Percentiles rank a stretch among this genome's conserved stretches.
phyloP scores from a whole-genome alignment of 2,113 vertebrate genomes.

The Rhinopithecus roxellana region DNA sequence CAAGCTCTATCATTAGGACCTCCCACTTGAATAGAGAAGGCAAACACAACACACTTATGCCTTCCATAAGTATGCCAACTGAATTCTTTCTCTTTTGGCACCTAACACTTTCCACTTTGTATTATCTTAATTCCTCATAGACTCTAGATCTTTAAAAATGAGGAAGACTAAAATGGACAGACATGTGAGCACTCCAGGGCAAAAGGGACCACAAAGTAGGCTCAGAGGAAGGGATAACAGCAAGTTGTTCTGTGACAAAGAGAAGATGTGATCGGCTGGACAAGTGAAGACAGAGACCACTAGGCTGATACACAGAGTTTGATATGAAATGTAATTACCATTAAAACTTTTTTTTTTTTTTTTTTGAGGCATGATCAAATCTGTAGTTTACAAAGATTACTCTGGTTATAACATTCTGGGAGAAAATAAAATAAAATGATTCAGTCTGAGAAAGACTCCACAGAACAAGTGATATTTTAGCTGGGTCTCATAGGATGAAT shows the following conservation, averaged over 20 bases:
- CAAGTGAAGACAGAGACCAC: background rate
- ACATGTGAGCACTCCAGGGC: background rate
- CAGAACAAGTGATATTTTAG: background rate
- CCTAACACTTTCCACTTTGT: background rate
- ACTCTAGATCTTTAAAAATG: background rate
- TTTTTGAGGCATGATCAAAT: slow-evolving; percentile 1
- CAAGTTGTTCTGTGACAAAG: background rate
- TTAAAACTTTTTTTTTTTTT: background rate
- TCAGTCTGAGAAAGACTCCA: background rate
- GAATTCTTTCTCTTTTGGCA: background rate
- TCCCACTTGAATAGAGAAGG: background rate
- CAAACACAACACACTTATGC: slow-evolving; percentile 3
- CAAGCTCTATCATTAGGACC: background rate
- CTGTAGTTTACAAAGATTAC: background rate
- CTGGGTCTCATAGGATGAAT: background rate
- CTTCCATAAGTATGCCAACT: background rate
- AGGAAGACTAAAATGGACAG: background rate
- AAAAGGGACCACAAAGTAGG: background rate
- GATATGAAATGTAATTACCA: background rate
- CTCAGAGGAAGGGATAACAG: background rate
- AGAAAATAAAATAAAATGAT: slow-evolving; percentile 36
- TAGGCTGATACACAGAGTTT: background rate
- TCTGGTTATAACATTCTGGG: background rate
- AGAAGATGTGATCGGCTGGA: background rate
- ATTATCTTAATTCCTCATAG: background rate